Evolutionary conservation across 2,888 invertebrate genomes (phyloP), one percentile per base, ranked within the genome.

Genomic region (Hetaerina titia): DNA sequence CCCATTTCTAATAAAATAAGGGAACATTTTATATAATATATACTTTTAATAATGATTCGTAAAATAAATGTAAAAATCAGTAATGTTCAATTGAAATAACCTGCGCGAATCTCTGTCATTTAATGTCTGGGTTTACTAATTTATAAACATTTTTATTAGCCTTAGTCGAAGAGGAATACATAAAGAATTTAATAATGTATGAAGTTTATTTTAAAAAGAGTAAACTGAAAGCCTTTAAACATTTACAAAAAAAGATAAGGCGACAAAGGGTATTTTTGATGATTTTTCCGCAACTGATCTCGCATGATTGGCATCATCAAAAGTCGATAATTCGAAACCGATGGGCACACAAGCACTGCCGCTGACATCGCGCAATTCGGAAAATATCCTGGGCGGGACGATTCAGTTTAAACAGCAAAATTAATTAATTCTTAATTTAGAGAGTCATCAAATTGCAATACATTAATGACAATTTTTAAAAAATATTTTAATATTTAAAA

Each of bases 381-480:
- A n/a, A 57, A 89, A 56, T 56, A n/a, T 69, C 17, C 63, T 63
- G 7, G 5, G 25, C 56, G 0, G 56, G 45, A 45, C 17, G 81
- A 92, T 56, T 74, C 69, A 45, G 92, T 69, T 92, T 69, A 92
- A 45, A 92, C 64, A 69, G 69, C 69, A n/a, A 92, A 69, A 92
- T 45, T 22, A 92, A 92, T 92, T 92, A 92, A 45, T 45, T 19
- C n/a, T 31, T 69, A 92, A 92, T 69, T 45, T 57, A n/a, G 2
- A 13, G 81, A n/a, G 69, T n/a, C 31, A 92, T 92, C 92, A 64
- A 31, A 92, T n/a, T 13, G 64, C 57, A 92, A 92, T 69, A 92
- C n/a, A 92, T 69, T 56, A 92, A 74, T 92, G 69, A 92, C 56
- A 69, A 45, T 56, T 74, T 22, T 69, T 74, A 45, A 64, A 64